Conservation (phyloP, 2,888 invertebrate genomes). For the Hypolimnas misippus region DNA sequence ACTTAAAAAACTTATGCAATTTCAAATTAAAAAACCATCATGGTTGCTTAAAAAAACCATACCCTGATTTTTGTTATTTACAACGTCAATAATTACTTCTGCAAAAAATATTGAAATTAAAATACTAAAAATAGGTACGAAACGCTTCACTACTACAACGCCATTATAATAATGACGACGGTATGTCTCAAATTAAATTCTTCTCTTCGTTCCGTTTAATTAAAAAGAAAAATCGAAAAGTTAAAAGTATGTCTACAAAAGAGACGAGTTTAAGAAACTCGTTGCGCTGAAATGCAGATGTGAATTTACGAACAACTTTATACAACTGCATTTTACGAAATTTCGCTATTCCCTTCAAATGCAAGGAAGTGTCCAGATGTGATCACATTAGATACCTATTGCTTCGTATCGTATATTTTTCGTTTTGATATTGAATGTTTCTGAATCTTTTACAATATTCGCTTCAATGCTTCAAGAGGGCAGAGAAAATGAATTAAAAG, state of each 20-base stretch:
- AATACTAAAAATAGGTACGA: too few relatives aligned
- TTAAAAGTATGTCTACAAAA: neutral
- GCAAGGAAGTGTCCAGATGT: conserved; percentile 6
- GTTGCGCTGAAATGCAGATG: conserved; percentile 19
- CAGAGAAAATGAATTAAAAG: too few relatives aligned
- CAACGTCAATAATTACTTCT: too few relatives aligned
- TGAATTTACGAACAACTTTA: conserved; percentile 8
- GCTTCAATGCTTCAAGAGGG: too few relatives aligned
- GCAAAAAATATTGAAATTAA: too few relatives aligned
- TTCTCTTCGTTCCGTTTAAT: neutral
- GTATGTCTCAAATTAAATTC: conserved; percentile 1
- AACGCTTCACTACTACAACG: neutral
- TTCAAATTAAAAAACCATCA: too few relatives aligned
- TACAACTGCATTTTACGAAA: neutral
- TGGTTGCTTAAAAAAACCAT: too few relatives aligned
- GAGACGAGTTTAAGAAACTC: conserved; percentile 1
- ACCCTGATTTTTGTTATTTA: too few relatives aligned
- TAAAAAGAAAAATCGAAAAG: conserved; percentile 18
- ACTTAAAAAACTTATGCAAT: too few relatives aligned
- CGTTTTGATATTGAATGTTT: too few relatives aligned
- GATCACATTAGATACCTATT: neutral
- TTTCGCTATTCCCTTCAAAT: neutral
- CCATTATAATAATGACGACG: neutral
- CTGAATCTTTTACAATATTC: too few relatives aligned
- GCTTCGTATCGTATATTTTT: neutral